Base-by-base conservation (phyloP, 2,888 invertebrate genomes). In the Globia sparganii region DNA sequence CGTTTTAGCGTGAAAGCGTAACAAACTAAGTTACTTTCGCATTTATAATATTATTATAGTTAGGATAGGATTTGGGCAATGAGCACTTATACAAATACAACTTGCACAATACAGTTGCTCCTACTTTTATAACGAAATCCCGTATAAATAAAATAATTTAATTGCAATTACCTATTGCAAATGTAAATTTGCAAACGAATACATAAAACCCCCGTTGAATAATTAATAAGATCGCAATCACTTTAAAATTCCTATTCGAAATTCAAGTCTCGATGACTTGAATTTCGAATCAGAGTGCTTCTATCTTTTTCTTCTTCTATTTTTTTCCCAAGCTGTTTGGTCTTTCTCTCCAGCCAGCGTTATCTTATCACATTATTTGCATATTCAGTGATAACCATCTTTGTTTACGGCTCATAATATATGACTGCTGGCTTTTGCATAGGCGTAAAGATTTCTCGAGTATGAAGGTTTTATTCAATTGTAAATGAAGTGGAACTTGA, bases 301-400 rank as follows among this genome's bases (percentile, higher is more conserved):
- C 18, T n/a, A n/a, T n/a, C n/a, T n/a, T n/a, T n/a, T n/a, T n/a
- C n/a, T n/a, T n/a, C n/a, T n/a, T n/a, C n/a, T n/a, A 67, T 78
- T 75, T 65, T 83, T 82, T 70, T 75, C 64, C 62, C 64, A 65
- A 72, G 76, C 61, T 81, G 49, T 86, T 83, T 77, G 40, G 49
- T 67, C 68, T 59, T 71, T 69, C 77, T 81, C 49, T 71, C n/a
- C 79, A 70, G 77, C 87, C 76, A 59, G 68, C 58, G 77, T 83
- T 88, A 88, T 90, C 88, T 83, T 88, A 88, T 90, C 88, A 83
- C 56, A 75, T 81, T 86, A 88, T 90, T 90, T 87, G 87, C 90
- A 90, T 89, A 86, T 84, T 80, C 75, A 68, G 75, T 83, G 91
- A 92, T 92, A 90, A 89, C 86, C 68, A 89, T 91, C 91, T 91